phyloP scores from a whole-genome alignment of 2,888 invertebrate species.

The Leptinotarsa haldemani region DNA sequence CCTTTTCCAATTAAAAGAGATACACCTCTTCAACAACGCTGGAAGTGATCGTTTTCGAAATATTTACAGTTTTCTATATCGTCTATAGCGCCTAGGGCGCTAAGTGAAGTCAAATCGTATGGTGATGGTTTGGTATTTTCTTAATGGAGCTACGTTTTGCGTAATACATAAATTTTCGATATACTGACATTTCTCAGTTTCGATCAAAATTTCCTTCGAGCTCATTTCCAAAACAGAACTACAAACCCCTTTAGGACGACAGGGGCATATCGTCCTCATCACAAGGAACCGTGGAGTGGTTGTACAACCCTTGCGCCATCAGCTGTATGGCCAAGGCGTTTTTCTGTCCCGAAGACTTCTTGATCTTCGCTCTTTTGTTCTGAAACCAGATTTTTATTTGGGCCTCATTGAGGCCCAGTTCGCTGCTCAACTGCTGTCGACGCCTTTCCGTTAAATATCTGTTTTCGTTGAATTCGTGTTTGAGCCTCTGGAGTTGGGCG shows the following conservation, averaged over 20 bases:
- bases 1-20: too few relatives aligned
- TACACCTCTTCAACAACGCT: too few relatives aligned
- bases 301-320: slow-evolving; percentile 95
- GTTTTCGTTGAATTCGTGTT: slow-evolving; percentile 93
- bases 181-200: neutral
- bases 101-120: too few relatives aligned
- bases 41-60: too few relatives aligned
- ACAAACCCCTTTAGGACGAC: slow-evolving; percentile 42
- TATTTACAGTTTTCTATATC: too few relatives aligned
- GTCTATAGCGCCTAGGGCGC: too few relatives aligned
- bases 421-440: slow-evolving; percentile 89
- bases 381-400: slow-evolving; percentile 99
- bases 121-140: neutral
- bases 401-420: slow-evolving; percentile 92
- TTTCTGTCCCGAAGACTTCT: slow-evolving; percentile 88
- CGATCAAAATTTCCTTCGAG: neutral
- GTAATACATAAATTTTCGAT: neutral
- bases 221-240: neutral
- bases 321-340: slow-evolving; percentile 89
- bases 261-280: slow-evolving; percentile 70
- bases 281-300: slow-evolving; percentile 77
- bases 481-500: slow-evolving; percentile 90
- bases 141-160: neutral
- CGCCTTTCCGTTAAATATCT: slow-evolving; percentile 93
- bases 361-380: slow-evolving; percentile 96